These are phyloP conservation scores for Sebastes oblongus DNA, from an alignment of 2,797 vertebrate species.

Conservation along the genomic window DNA sequence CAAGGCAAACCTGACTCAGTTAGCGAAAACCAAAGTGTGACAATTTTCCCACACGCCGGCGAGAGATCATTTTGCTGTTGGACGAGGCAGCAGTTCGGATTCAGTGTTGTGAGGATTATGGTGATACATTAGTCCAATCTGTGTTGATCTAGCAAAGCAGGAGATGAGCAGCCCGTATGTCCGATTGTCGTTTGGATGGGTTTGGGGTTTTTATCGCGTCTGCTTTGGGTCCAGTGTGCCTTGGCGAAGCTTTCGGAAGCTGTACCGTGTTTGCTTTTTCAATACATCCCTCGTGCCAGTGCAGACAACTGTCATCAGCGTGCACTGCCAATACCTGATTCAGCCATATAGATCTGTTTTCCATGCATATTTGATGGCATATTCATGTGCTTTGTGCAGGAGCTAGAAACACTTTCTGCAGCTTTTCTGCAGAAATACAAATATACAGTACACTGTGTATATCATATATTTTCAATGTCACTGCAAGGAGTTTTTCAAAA, in stretches of 20 bases:
- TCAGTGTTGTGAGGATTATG: constrained; percentile 62
- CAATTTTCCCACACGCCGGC: constrained; percentile 30
- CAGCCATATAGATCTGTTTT: constrained; percentile 7
- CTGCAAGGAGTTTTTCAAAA: not conserved
- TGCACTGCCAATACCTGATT: constrained; percentile 35
- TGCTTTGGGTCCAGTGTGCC: constrained; percentile 51
- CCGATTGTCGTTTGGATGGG: constrained; percentile 59
- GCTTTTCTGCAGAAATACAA: not conserved
- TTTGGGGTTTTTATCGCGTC: constrained; percentile 55
- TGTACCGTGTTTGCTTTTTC: constrained; percentile 49
- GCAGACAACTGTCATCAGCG: constrained; percentile 40
- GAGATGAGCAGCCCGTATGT: constrained; percentile 71
- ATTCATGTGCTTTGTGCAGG: not conserved
- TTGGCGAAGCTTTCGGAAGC: constrained; percentile 60
- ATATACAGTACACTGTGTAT: no score
- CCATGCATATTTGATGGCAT: constrained; percentile 23
- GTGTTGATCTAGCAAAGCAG: constrained; percentile 72
- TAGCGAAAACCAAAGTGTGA: constrained; percentile 48
- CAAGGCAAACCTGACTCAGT: constrained; percentile 58
- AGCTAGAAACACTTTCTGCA: not conserved
- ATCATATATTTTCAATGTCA: not conserved
- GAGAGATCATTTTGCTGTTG: constrained; percentile 47
- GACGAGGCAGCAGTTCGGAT: constrained; percentile 42
- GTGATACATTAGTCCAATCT: constrained; percentile 68
- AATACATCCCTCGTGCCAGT: constrained; percentile 25